Base-by-base conservation (phyloP, 2,797 vertebrate genomes). In the Coreius guichenoti region DNA sequence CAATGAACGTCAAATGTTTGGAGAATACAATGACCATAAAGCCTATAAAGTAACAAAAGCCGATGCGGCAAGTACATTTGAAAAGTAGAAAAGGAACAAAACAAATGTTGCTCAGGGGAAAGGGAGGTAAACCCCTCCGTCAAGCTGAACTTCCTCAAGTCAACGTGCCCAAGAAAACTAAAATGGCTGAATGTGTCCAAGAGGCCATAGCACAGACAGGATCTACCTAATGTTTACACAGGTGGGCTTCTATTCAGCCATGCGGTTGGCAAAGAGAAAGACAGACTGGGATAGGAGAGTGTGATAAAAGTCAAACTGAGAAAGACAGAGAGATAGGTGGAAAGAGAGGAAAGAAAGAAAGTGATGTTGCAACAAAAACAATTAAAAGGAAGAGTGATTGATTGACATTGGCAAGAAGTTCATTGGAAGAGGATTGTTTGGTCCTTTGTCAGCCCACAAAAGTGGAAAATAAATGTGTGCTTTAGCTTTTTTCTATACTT, bases 211-310 rank as follows among this genome's bases (percentile, higher is more conserved):
- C 76, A 84, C 31, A 87, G 83, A 82, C 88, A 89, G 86, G 89
- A 88, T 89, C 87, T 89, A 90, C 90, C 84, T 87, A 73, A 81
- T 90, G 87, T 90, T 90, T 90, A 90, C 84, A 89, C 90, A 90
- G 90, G 90, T 90, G 90, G 87, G 80, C 82, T 90, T 89, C 77
- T 31, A 88, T 86, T 88, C 83, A 87, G 80, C 82, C 88, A 85
- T 87, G 82, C 86, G 86, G 87, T 83, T 87, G 87, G 88, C 78
- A 80, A 67, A 67, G 31, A 85, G 54, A 75, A 82, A 80, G 47
- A 33, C 54, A 88, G 79, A 70, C 83, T 73, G 77, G 84, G 82
- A 87, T 58, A 65, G 63, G 79, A 86, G 67, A 69, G 82, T 76
- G 81, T 72, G 85, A 81, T 56, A 78, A 80, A 81, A 77, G 79